Evolutionary conservation across 2,888 invertebrate species (phyloP), one percentile per base, ranked within the genome.

Genomic region (Conomelus anceps): DNA sequence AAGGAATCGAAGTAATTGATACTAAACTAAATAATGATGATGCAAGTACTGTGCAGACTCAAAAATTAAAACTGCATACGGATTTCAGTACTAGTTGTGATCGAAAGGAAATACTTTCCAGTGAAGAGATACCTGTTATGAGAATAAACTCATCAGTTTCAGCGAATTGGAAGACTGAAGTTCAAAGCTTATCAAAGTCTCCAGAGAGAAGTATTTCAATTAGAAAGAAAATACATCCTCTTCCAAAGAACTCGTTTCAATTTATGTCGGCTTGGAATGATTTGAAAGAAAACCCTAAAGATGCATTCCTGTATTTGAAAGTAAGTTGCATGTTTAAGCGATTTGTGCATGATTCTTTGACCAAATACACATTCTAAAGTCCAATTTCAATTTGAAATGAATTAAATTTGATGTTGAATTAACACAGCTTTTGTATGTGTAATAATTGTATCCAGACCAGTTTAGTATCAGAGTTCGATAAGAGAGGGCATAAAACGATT

Each of bases 251-350:
- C 89, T 95, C 95, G 89, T 95, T 96, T 11, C 96, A 96, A 92
- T 96, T 96, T 92, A 93, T 95, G 92, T 91, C 94, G 0, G 94
- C 94, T 87, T 96, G 96, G 96, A 95, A 94, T 91, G 93, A 94
- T 91, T 92, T 95, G 88, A 94, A 94, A 91, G 94, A 93, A 0
- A 93, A 94, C 24, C 92, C 93, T n/a, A 93, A 93, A 13, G 94
- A 94, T 23, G 94, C 94, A 92, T 95, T 94, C 91, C 93, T 94
- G 90, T 96, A 96, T 93, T 94, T 96, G 90, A 95, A 95, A 93
- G 95, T 95, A 91, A 93, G 94, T 88, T 85, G n/a, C 7, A 22
- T 88, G 17, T 34, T 22, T 17, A 7, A 26, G 0, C 20, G 9
- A 22, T 88, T 22, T 6, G 20, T 84, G 1, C 84, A 24, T 84